Percentiles rank a stretch among this genome's conserved stretches.
These are phyloP conservation scores for Platyrinchus mystaceus DNA, from an alignment of 2,797 vertebrate species.

Conservation along the genomic window DNA sequence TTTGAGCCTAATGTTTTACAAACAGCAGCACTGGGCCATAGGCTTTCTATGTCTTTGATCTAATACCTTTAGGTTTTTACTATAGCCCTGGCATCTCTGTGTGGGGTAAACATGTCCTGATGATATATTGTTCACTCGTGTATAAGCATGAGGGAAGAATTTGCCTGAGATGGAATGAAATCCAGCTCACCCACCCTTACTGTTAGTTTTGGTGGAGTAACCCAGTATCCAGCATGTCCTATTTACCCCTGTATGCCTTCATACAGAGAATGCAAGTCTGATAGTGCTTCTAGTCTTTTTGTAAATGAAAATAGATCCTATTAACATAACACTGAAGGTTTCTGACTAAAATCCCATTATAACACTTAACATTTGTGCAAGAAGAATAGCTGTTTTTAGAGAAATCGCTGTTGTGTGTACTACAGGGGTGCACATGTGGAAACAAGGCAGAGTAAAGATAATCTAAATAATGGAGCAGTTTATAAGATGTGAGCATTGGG, in stretches of 20 bases:
- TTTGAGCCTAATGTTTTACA: not conserved
- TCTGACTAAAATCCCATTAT: not conserved
- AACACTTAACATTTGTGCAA: not conserved
- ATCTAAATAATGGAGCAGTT: not conserved
- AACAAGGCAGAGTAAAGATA: not conserved
- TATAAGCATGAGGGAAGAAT: not conserved
- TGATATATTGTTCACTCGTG: not conserved
- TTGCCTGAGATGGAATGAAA: not conserved
- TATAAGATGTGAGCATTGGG: conserved; percentile 2
- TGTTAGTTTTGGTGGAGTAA: not conserved
- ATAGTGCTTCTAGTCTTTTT: not conserved
- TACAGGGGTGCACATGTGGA: not conserved
- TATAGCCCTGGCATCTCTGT: not conserved
- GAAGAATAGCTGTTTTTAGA: not conserved
- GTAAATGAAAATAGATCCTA: not conserved
- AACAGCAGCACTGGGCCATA: not conserved
- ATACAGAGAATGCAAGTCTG: not conserved
- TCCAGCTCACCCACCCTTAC: not conserved
- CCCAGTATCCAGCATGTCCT: not conserved
- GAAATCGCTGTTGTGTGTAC: not conserved
- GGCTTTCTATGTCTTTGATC: not conserved
- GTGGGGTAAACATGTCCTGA: not conserved
- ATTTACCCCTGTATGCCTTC: not conserved
- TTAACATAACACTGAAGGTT: not conserved
- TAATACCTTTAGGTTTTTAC: not conserved